These are phyloP conservation scores for Azemiops feae DNA, from an alignment of 2,113 vertebrate species.

Conservation along the genomic window DNA sequence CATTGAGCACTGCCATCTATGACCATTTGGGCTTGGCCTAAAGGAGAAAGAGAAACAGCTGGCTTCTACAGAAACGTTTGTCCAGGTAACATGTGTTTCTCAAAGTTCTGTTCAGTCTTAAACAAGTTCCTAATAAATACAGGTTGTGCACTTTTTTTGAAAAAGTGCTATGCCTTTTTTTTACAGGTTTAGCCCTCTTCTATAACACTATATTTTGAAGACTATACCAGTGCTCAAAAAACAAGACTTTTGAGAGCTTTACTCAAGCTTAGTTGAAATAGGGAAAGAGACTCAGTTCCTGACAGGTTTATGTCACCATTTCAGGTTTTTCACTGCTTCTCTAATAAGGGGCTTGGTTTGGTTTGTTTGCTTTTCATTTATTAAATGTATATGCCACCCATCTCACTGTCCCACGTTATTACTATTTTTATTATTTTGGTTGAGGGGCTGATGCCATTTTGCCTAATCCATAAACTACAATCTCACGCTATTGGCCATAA, in stretches of 20 bases:
- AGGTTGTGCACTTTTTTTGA: not conserved
- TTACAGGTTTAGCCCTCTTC: not conserved
- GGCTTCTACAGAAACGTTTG: not conserved
- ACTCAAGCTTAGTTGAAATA: not conserved
- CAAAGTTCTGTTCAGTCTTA: not conserved
- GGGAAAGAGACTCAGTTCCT: not conserved
- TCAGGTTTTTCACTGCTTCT: not conserved
- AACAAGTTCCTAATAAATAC: not conserved
- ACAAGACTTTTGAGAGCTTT: not conserved
- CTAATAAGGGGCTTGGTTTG: not conserved
- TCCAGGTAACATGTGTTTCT: not conserved
- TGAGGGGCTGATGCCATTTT: not conserved
- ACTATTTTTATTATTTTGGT: not conserved
- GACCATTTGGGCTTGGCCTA: not conserved
- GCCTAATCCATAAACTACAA: not conserved
- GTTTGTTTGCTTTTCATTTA: not conserved
- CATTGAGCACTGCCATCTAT: not conserved
- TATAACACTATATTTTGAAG: not conserved
- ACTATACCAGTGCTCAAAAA: not conserved
- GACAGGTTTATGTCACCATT: not conserved
- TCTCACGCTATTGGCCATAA: not conserved
- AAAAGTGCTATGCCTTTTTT: not conserved
- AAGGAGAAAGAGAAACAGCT: not conserved
- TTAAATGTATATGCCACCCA: not conserved
- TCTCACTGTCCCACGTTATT: not conserved